phyloP scores from a whole-genome alignment of 2,797 vertebrate genomes.

The Pseudochirops cupreus region DNA sequence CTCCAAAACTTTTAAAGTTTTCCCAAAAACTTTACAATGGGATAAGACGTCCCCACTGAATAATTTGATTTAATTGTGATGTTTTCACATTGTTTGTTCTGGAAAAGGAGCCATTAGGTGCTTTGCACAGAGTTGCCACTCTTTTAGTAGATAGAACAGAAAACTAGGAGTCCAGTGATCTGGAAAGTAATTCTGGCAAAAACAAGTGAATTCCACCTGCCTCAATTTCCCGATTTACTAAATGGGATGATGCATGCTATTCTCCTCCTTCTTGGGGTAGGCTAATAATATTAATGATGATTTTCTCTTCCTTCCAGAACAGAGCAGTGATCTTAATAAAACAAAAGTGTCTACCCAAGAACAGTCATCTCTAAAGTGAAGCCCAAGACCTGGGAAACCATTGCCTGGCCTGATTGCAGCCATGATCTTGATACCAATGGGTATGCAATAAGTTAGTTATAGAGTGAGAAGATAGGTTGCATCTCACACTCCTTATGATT shows the following conservation, averaged over 20 bases:
- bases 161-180: constrained; percentile 79
- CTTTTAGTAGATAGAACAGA: constrained; percentile 79
- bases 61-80: constrained; percentile 81
- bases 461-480: background rate
- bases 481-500: background rate
- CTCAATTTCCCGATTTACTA: constrained; percentile 81
- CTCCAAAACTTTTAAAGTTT: constrained; percentile 59
- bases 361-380: background rate
- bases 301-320: constrained; percentile 62
- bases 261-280: constrained; percentile 72
- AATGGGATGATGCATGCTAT: constrained; percentile 78
- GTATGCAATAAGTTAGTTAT: background rate
- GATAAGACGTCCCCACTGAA: constrained; percentile 67
- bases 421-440: background rate
- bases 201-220: constrained; percentile 79
- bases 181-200: constrained; percentile 80
- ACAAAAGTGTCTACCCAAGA: background rate
- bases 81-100: constrained; percentile 77
- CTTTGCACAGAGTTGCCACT: constrained; percentile 78
- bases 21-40: constrained; percentile 64
- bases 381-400: background rate
- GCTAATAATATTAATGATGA: constrained; percentile 73
- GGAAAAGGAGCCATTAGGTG: constrained; percentile 73
- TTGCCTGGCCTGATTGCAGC: background rate
- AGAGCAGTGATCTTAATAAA: constrained; percentile 60